A percentile compares a stretch with the other conserved stretches of the same genome.
Conservation (phyloP, 2,888 invertebrate species). For the Entomobrya proxima region DNA sequence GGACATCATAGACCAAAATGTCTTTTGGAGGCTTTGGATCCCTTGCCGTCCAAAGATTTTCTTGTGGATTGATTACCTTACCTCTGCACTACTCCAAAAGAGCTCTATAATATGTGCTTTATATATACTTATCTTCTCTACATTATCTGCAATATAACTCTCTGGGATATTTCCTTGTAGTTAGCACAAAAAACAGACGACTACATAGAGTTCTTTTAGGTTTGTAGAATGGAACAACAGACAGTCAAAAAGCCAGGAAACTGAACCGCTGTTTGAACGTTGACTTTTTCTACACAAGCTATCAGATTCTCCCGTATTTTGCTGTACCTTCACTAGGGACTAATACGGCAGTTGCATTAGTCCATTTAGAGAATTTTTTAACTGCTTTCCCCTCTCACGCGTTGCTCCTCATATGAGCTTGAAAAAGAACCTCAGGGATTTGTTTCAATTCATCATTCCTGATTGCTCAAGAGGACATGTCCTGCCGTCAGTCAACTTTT, state of each 20-base stretch:
- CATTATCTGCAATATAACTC: no score
- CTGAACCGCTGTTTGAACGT: neutral
- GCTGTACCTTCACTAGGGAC: neutral
- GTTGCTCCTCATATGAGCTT: conserved; percentile 5
- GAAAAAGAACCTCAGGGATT: conserved; percentile 65
- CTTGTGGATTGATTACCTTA: conserved; percentile 59
- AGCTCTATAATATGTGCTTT: no score
- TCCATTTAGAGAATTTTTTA: conserved; percentile 61
- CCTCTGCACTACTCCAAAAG: no score
- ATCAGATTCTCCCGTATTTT: neutral
- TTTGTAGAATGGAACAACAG: neutral
- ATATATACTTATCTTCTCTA: no score
- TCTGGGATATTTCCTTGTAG: no score
- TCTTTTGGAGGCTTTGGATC: conserved; percentile 28
- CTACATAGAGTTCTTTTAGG: neutral
- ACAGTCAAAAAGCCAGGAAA: neutral
- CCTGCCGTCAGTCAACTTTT: conserved; percentile 53
- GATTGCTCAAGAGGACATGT: conserved; percentile 66
- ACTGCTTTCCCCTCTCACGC: conserved; percentile 41
- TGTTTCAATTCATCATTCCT: conserved; percentile 71
- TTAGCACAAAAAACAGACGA: neutral
- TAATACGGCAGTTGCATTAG: conserved; percentile 4
- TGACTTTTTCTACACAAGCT: neutral
- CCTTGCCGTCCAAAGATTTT: conserved; percentile 58
- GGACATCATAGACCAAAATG: conserved; percentile 43